Conservation (phyloP, 2,888 invertebrate genomes). For the Limnephilus rhombicus region DNA sequence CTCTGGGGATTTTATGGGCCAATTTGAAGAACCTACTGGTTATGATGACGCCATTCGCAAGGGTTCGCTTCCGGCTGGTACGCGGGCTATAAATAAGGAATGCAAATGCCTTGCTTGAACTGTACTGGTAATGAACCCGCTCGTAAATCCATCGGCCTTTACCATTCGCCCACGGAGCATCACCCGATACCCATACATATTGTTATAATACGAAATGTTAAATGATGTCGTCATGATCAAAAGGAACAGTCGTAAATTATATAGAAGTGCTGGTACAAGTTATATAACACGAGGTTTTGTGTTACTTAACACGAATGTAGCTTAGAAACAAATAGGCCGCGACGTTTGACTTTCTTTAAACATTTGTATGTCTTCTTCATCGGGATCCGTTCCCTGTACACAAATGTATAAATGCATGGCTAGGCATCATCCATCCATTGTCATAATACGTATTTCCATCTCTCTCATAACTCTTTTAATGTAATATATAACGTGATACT, state of each 20-base stretch:
- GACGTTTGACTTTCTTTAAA: neutral
- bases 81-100: slow-evolving; percentile 56
- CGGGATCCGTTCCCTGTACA: neutral
- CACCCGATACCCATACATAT: neutral
- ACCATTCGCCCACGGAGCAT: slow-evolving; percentile 8
- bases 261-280: neutral
- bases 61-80: slow-evolving; percentile 35
- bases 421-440: neutral
- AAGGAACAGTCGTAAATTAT: neutral
- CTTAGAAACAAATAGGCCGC: neutral
- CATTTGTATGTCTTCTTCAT: neutral
- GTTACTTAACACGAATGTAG: slow-evolving; percentile 1
- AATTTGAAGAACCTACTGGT: slow-evolving; percentile 43
- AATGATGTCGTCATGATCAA: slow-evolving; percentile 1
- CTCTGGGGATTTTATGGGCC: slow-evolving; percentile 29
- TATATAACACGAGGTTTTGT: neutral
- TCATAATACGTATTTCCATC: neutral
- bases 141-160: slow-evolving; percentile 52
- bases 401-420: neutral
- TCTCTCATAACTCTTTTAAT: no score
- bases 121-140: slow-evolving; percentile 55
- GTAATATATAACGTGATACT: no score
- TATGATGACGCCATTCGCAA: slow-evolving; percentile 52
- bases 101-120: slow-evolving; percentile 55
- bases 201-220: slow-evolving; percentile 1